These are phyloP conservation scores for Epinotia ramella DNA, from an alignment of 2,888 invertebrate genomes.

Conservation along the genomic window DNA sequence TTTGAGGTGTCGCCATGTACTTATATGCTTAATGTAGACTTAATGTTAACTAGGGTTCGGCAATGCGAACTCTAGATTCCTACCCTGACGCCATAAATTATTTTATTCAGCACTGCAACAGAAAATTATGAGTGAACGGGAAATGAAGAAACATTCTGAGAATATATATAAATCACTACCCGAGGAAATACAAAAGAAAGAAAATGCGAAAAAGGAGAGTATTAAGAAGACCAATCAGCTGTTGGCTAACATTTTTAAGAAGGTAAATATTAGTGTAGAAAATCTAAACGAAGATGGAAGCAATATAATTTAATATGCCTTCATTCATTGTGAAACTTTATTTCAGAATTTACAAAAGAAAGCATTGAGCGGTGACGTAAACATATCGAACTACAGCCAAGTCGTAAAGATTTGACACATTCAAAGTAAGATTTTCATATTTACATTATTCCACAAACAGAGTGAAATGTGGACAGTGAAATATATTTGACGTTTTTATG, in stretches of 20 bases:
- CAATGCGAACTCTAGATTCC: too few relatives aligned
- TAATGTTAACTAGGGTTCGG: too few relatives aligned
- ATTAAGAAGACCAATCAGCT: slow-evolving; percentile 89
- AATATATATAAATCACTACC: slow-evolving; percentile 88
- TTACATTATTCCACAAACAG: slow-evolving; percentile 3
- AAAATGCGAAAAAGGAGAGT: slow-evolving; percentile 85
- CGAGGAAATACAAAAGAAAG: slow-evolving; percentile 88
- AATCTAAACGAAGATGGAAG: not conserved
- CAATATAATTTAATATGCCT: not conserved
- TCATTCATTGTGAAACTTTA: not conserved
- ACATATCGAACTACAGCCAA: slow-evolving; percentile 87
- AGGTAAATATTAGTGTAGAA: slow-evolving; percentile 75
- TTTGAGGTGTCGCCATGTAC: too few relatives aligned
- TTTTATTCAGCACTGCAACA: slow-evolving; percentile 62
- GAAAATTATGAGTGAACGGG: slow-evolving; percentile 79
- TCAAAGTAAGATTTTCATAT: slow-evolving; percentile 15
- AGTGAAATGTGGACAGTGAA: slow-evolving; percentile 17
- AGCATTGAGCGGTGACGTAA: slow-evolving; percentile 87
- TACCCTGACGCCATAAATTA: not conserved
- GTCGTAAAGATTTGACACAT: slow-evolving; percentile 82
- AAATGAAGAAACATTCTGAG: slow-evolving; percentile 81
- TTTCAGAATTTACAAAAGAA: slow-evolving; percentile 89
- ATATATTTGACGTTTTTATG: slow-evolving; percentile 24
- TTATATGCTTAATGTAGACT: too few relatives aligned
- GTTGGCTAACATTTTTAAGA: slow-evolving; percentile 91